A percentile compares a stretch with the other conserved stretches of the same genome.
Evolutionary conservation across 2,113 vertebrate genomes (phyloP).

Genomic region (Chamaetylas fuelleborni): DNA sequence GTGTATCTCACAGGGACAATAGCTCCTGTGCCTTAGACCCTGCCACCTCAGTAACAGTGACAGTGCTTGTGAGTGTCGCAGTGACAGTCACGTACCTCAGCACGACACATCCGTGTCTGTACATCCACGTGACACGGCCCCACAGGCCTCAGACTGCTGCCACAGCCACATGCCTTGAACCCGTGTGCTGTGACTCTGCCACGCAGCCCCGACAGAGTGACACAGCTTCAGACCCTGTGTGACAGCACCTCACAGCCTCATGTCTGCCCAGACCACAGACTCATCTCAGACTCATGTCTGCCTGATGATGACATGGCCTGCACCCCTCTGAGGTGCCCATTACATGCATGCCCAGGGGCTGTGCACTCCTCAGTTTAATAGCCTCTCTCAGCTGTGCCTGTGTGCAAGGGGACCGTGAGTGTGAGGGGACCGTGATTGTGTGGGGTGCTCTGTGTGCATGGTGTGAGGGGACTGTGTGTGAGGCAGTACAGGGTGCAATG

Average conservation of each 20-base stretch:
- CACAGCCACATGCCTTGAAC: neutral
- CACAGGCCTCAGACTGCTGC: fast-evolving
- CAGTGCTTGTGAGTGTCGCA: neutral
- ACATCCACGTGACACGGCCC: fast-evolving
- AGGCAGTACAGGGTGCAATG: too few relatives aligned
- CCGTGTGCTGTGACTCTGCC: fast-evolving
- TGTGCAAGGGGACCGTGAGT: too few relatives aligned
- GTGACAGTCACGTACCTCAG: neutral
- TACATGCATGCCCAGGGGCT: fast-evolving
- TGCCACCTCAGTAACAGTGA: neutral
- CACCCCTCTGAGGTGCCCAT: fast-evolving
- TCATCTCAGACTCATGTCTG: neutral
- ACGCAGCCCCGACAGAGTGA: neutral
- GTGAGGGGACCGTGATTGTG: neutral
- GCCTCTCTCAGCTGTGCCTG: fast-evolving
- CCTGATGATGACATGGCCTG: too few relatives aligned
- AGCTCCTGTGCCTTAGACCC: neutral
- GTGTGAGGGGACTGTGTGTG: too few relatives aligned
- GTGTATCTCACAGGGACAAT: neutral
- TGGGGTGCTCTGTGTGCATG: neutral
- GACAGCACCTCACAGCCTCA: fast-evolving
- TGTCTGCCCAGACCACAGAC: neutral
- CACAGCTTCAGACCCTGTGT: fast-evolving
- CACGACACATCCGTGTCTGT: fast-evolving
- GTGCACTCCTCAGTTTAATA: fast-evolving